Conservation (phyloP, 2,888 invertebrate species). For the Ptilodon capucinus region DNA sequence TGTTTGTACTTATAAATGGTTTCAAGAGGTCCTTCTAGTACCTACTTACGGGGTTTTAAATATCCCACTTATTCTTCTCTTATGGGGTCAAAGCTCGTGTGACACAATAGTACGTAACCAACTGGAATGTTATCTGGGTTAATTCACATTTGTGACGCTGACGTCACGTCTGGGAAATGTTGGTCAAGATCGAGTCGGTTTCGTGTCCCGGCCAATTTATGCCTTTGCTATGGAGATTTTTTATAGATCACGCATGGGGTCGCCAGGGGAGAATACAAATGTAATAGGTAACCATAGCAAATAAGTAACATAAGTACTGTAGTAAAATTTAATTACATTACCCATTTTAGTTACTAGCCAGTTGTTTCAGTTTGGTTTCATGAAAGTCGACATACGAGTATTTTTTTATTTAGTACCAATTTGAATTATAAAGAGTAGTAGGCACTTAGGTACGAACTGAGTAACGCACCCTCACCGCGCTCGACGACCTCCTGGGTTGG, state of each 20-base stretch:
- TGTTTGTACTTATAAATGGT: too few relatives aligned
- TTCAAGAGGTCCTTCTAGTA: background rate
- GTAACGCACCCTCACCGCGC: too few relatives aligned
- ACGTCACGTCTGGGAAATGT: slow-evolving; percentile 40
- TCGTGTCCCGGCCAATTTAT: slow-evolving; percentile 31
- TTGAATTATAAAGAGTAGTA: too few relatives aligned
- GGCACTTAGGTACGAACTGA: too few relatives aligned
- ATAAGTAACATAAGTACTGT: background rate
- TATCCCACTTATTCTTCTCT: background rate
- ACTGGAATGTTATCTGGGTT: slow-evolving; percentile 41
- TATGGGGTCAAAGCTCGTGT: background rate
- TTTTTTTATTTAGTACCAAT: too few relatives aligned
- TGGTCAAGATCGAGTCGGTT: slow-evolving; percentile 40
- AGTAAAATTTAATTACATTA: background rate
- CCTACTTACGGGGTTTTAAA: background rate
- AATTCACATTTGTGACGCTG: slow-evolving; percentile 37
- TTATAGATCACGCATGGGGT: slow-evolving; percentile 38
- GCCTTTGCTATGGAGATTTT: slow-evolving; percentile 22
- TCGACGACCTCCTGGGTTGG: too few relatives aligned
- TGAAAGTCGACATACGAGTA: too few relatives aligned
- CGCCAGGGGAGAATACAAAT: background rate
- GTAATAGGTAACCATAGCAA: background rate
- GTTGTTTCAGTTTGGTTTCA: too few relatives aligned
- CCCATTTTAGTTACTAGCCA: too few relatives aligned
- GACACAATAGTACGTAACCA: background rate